Evolutionary conservation across 2,888 invertebrate species (phyloP).

Genomic region (Lamproptera curius): DNA sequence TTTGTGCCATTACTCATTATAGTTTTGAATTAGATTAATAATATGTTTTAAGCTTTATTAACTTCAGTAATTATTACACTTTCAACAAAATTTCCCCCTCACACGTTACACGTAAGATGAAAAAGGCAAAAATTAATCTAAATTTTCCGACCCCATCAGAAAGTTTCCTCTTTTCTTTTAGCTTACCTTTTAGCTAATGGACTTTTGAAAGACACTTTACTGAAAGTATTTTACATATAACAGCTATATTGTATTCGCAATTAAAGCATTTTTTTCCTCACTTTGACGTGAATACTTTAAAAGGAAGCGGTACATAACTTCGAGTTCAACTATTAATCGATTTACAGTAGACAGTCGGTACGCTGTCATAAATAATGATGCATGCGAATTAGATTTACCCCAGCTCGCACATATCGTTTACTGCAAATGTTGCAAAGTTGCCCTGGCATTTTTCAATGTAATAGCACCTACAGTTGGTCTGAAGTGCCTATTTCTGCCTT

Average conservation of each 20-base stretch:
- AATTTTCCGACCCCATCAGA: constrained; percentile 20
- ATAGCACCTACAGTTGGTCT: constrained; percentile 22
- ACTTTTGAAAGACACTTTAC: constrained; percentile 21
- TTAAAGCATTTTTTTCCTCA: constrained; percentile 18
- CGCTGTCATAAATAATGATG: constrained; percentile 43
- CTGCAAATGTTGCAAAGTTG: constrained; percentile 43
- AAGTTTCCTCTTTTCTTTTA: constrained; percentile 19
- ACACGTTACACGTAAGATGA: background rate
- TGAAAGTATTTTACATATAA: constrained; percentile 18
- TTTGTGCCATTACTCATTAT: too few species aligned
- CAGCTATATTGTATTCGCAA: constrained; percentile 15
- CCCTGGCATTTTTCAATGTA: constrained; percentile 36
- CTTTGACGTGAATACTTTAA: background rate
- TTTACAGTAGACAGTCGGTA: constrained; percentile 26
- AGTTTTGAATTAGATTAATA: too few species aligned
- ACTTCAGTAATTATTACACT: too few species aligned
- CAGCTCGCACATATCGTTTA: constrained; percentile 16
- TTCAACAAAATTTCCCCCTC: too few species aligned
- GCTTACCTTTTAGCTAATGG: constrained; percentile 22
- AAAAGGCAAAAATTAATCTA: constrained; percentile 17
- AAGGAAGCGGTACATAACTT: constrained; percentile 1
- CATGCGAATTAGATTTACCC: constrained; percentile 23
- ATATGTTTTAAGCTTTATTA: too few species aligned
- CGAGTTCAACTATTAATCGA: constrained; percentile 27
- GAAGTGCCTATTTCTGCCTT: background rate